Evolutionary conservation across 2,888 invertebrate species (phyloP).

Genomic region (Allolobophora icterica): DNA sequence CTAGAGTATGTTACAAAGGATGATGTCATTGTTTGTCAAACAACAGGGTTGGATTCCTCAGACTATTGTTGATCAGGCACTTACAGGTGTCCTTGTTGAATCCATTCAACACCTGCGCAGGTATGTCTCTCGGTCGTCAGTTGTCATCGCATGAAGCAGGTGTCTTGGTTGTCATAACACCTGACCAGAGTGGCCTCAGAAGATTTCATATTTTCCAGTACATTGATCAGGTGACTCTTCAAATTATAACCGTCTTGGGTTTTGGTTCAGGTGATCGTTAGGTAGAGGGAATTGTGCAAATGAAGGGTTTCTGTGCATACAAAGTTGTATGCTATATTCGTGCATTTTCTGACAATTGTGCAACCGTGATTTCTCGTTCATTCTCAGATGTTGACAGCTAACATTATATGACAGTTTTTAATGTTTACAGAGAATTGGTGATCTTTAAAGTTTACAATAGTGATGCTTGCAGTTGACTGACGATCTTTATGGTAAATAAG

Average conservation of each 20-base stretch:
- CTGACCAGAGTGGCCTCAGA: not conserved
- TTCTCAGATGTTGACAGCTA: not conserved
- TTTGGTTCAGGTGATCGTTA: not conserved
- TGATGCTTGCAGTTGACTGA: too few relatives aligned
- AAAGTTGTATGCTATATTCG: not conserved
- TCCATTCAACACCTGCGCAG: conserved; percentile 37
- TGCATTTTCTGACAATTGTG: not conserved
- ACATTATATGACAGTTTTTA: not conserved
- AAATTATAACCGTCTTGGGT: not conserved
- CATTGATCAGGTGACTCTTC: not conserved
- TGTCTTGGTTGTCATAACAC: not conserved
- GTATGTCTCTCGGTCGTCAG: not conserved
- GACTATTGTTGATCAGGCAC: conserved; percentile 44
- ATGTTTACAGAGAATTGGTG: not conserved
- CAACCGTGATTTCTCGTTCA: not conserved
- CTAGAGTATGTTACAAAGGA: not conserved
- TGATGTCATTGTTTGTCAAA: not conserved
- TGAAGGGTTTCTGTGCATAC: not conserved
- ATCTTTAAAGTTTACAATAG: not conserved
- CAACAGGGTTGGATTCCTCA: conserved; percentile 48
- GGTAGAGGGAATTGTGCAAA: too few relatives aligned
- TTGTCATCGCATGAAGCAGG: not conserved
- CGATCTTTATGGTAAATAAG: too few relatives aligned
- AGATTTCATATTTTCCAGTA: not conserved
- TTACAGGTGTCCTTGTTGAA: conserved; percentile 42